Conservation (phyloP, 2,113 vertebrate genomes). For the Pomatostomus ruficeps region DNA sequence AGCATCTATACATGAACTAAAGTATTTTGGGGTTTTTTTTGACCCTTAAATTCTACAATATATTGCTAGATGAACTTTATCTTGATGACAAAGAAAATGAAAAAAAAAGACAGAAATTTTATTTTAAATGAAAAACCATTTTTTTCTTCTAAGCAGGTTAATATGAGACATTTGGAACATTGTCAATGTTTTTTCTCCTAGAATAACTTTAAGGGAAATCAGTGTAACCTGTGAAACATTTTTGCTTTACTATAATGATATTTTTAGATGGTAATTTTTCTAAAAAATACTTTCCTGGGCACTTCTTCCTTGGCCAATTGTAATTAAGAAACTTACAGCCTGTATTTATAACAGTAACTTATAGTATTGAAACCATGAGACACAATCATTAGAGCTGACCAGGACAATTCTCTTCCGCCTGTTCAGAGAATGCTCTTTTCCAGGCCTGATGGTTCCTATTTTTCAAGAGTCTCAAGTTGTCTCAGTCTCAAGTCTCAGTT, state of each 20-base stretch:
- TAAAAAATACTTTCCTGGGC: background rate
- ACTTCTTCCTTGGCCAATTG: background rate
- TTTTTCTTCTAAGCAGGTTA: background rate
- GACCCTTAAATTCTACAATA: background rate
- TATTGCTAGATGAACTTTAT: background rate
- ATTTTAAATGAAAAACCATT: background rate
- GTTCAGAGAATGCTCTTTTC: background rate
- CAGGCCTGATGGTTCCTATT: background rate
- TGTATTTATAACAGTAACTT: background rate
- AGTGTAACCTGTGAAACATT: background rate
- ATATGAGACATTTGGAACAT: background rate
- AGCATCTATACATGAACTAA: background rate
- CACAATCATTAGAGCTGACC: background rate
- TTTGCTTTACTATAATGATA: background rate
- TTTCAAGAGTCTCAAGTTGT: background rate
- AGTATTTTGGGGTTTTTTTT: accelerated
- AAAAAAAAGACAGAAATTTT: background rate
- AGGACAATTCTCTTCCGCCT: background rate
- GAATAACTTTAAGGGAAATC: background rate
- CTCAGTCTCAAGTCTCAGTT: too few relatives aligned
- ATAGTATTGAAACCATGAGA: background rate
- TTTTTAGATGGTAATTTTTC: background rate
- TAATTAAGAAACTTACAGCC: background rate
- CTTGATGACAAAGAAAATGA: background rate
- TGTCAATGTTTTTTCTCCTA: background rate